Evolutionary conservation across 2,888 invertebrate genomes (phyloP), one percentile per base, ranked within the genome.

Genomic region (Drosophila neotestacea): DNA sequence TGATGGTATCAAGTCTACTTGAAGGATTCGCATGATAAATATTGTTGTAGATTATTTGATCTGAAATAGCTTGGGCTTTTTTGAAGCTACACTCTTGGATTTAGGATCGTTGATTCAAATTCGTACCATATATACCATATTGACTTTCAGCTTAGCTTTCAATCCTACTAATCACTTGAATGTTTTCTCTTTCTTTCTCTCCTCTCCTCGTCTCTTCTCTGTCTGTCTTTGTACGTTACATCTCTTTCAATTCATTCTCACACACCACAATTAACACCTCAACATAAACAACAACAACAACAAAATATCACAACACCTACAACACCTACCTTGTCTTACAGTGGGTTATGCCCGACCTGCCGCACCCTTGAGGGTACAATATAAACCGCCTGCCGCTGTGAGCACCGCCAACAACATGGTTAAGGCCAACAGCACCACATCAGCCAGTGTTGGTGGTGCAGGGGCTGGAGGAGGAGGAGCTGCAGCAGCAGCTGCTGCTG

Each of bases 281-380:
- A 52, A 22, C 22, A 22, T 22, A 1, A 22, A 67, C 39, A 36
- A 59, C 28, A 38, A 52, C 34, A 30, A 28, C 48, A 47, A 47
- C 46, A 54, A 11, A 11, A 13, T 30, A 48, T 34, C 34, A 36
- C 50, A 50, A 50, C 11, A 6, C 11, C 34, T 61, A 67, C 66
- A 60, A 16, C 16, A 16, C 16, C 16, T 64, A 47, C 61, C 46
- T 77, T 76, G 7, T 70, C 41, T 75, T 83, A 41, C 84, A 84
- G 85, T 88, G 88, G 77, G 93, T 30, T 88, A 91, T 38, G 93
- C 64, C 1, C 79, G 75, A 36, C 46, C 41, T 28, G 52, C 52
- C 61, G 1, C 59, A 28, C 50, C 71, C 36, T 46, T 77, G 39
- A 78, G 81, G 2, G 6, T 58, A 11, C 63, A 81, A 2, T 86